Percentiles rank a stretch among this genome's conserved stretches.
phyloP scores from a whole-genome alignment of 2,113 vertebrate species.

The Origma solitaria region DNA sequence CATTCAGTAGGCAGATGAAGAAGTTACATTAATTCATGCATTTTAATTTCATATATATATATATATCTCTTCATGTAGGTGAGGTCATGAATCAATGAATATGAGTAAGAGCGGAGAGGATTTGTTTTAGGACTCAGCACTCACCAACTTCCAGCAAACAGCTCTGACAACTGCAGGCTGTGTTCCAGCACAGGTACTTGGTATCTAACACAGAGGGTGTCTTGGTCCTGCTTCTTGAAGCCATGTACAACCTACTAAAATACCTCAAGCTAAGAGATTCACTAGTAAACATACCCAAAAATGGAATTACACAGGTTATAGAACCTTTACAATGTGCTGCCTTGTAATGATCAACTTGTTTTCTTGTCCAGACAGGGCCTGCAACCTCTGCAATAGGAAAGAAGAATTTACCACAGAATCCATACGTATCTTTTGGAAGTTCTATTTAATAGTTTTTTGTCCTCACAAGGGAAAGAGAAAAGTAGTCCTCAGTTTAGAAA shows the following conservation, averaged over 20 bases:
- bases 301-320: neutral
- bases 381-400: neutral
- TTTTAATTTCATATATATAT: accelerated
- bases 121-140: neutral
- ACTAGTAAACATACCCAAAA: neutral
- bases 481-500: neutral
- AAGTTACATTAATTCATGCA: neutral
- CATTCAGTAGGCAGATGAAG: neutral
- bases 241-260: neutral
- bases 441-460: neutral
- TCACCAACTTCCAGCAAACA: neutral
- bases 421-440: neutral
- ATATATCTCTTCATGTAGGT: neutral
- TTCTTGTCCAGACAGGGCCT: neutral
- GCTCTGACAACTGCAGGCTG: neutral
- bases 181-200: neutral
- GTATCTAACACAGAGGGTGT: neutral
- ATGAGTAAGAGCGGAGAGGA: neutral
- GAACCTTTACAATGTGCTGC: neutral
- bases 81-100: neutral
- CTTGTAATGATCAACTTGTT: neutral
- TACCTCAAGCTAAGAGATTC: neutral
- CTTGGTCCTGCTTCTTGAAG: neutral
- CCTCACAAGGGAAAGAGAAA: neutral
- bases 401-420: neutral